Evolutionary conservation across 2,797 vertebrate genomes (phyloP).

Genomic region (Microctenopoma steveboyesi): DNA sequence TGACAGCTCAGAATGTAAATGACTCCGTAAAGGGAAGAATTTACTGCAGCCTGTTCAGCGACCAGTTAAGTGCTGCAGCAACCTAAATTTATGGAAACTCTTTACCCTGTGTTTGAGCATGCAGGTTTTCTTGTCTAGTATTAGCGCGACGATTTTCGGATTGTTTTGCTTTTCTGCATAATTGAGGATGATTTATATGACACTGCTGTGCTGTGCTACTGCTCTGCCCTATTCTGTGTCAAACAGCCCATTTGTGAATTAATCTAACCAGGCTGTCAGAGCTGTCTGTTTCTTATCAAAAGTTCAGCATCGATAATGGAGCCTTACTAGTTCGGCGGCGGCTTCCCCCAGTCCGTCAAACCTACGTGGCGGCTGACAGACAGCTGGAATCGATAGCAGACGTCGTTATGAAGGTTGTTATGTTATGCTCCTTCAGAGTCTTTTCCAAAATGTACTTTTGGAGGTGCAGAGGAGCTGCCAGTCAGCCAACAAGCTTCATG

Average conservation of each 20-base stretch:
- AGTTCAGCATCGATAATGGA: conserved; percentile 62
- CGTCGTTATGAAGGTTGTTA: conserved; percentile 71
- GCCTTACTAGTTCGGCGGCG: conserved; percentile 43
- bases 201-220: conserved; percentile 7
- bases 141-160: conserved; percentile 39
- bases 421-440: conserved; percentile 53
- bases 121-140: conserved; percentile 46
- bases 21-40: conserved; percentile 61
- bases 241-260: conserved; percentile 57
- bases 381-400: conserved; percentile 63
- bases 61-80: conserved; percentile 47
- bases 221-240: conserved; percentile 36
- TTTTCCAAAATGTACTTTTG: conserved; percentile 68
- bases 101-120: conserved; percentile 42
- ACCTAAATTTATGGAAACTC: conserved; percentile 51
- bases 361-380: conserved; percentile 52
- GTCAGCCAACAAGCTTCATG: conserved; percentile 63
- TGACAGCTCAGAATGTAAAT: conserved; percentile 73
- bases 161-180: conserved; percentile 48
- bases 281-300: conserved; percentile 57
- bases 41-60: conserved; percentile 39
- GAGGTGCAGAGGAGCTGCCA: conserved; percentile 74
- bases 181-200: conserved; percentile 62
- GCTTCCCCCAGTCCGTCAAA: conserved; percentile 58
- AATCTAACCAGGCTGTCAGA: conserved; percentile 53